Base-by-base conservation (phyloP, 2,113 vertebrate species). In the Solea senegalensis region DNA sequence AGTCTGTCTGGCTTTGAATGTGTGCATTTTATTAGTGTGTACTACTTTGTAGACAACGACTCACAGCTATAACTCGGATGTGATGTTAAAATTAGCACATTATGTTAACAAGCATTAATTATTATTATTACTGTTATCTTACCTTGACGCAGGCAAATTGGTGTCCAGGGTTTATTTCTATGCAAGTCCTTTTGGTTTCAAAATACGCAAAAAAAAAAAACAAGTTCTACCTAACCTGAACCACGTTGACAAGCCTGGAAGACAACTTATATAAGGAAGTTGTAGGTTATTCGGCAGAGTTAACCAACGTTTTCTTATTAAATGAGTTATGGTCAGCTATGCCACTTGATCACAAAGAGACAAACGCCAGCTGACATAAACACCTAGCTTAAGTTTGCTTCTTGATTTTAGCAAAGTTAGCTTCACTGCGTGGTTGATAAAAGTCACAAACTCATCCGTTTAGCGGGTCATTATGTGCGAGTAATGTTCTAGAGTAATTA, bases 141-240 rank as follows among this genome's bases (percentile, higher is more conserved):
- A 90, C 88, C 86, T 79, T 63, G 54, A 13, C 55, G 13, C 14
- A 40, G n/a, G 52, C 57, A 16, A 48, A 65, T 58, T 34, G 50
- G 46, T 15, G 39, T 2, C 81, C 76, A 69, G 63, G 52, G 55
- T 76, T 78, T 52, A 12, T 43, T 51, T 55, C n/a, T 11, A 39
- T 44, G 69, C 3, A 48, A 8, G 52, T 78, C 59, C 52, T 52
- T 27, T 49, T 46, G 16, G 53, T 34, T 14, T 14, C 4, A 1
- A 72, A 74, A 8, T 55, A 64, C 21, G 13, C n/a, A 13, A 48
- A 10, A 10, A 13, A 5, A 48, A 1, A 70, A 73, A 55, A 72
- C 9, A 9, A 14, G 43, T 65, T 27, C 14, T 39, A 13, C 11
- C 10, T 6, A 21, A 59, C 13, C 15, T 21, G 9, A 40, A 7